Evolutionary conservation across 2,113 vertebrate species (phyloP), one percentile per base, ranked within the genome.

Genomic region (Paradisaea rubra): DNA sequence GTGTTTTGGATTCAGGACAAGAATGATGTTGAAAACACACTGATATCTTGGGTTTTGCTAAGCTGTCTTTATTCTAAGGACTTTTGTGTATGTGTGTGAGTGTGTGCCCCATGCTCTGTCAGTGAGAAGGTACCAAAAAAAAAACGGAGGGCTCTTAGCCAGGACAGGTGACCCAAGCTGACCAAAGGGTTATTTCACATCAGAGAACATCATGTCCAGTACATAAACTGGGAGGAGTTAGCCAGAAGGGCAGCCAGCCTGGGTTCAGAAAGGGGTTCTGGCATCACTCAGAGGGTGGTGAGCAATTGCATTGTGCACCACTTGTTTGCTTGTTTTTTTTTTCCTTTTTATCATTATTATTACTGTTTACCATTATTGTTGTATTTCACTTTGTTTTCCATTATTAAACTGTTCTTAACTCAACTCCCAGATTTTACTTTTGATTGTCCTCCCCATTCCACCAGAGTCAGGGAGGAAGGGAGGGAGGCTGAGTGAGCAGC

Each of bases 131-230:
- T 20, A 45, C 19, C n/a, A 27, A 16, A 16, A 53, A 39, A 27
- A 7, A 70, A 54, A 35, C 35, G 19, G 8, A 45, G 15, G 20
- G 8, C 5, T 30, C 13, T 25, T 17, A 25, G 24, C 16, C 16
- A 31, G 16, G n/a, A 41, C 13, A 41, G 28, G 41, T 70, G 41
- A 54, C 30, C 24, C 49, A 53, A 47, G 30, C 11, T 16, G 24
- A 47, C 12, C 2, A 2, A 23, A 57, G 4, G 27, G 15, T 73
- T 50, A 14, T 33, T 81, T 31, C 31, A 57, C 12, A 37, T 12
- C 18, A 28, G 4, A 31, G 14, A 35, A 27, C 0, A 0, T 15
- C 18, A n/a, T 16, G 28, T 4, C 15, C 25, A 15, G 5, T 19
- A 17, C 25, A 13, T 31, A 23, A 50, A 31, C 35, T 14, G 17